These are phyloP conservation scores for Ctenomys sociabilis DNA, from an alignment of 2,113 vertebrate genomes.

Conservation along the genomic window DNA sequence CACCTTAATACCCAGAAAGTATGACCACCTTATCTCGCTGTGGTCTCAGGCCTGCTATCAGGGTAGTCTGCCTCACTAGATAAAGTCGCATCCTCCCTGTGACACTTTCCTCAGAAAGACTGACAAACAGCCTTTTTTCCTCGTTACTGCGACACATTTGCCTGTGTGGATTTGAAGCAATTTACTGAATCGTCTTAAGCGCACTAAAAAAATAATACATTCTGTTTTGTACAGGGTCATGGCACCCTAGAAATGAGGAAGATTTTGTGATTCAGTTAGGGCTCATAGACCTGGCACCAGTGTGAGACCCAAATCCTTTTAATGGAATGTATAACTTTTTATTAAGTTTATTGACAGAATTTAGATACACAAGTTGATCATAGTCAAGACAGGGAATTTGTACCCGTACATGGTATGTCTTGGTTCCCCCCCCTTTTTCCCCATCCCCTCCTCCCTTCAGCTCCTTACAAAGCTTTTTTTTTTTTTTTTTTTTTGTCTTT, in stretches of 20 bases:
- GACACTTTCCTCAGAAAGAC: background rate
- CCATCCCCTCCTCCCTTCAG: too few species aligned
- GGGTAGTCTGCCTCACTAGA: background rate
- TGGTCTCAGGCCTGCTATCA: background rate
- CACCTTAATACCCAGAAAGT: background rate
- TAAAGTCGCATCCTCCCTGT: background rate
- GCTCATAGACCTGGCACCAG: background rate
- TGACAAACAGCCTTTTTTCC: background rate
- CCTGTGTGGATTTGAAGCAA: background rate
- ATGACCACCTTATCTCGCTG: background rate
- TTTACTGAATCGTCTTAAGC: background rate
- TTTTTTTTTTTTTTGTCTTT: too few species aligned
- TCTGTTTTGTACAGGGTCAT: background rate
- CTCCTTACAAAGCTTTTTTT: too few species aligned
- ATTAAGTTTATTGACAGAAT: too few species aligned
- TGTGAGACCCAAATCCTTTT: background rate
- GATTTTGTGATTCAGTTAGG: background rate
- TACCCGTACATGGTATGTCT: too few species aligned
- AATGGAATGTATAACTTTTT: background rate
- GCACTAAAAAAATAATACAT: background rate
- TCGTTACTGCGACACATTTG: background rate
- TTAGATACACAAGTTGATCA: too few species aligned
- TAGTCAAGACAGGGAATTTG: too few species aligned
- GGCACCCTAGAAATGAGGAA: constrained; percentile 5
- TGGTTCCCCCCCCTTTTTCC: too few species aligned